Conservation (phyloP, 2,888 invertebrate genomes). For the Drosophila diplacantha region DNA sequence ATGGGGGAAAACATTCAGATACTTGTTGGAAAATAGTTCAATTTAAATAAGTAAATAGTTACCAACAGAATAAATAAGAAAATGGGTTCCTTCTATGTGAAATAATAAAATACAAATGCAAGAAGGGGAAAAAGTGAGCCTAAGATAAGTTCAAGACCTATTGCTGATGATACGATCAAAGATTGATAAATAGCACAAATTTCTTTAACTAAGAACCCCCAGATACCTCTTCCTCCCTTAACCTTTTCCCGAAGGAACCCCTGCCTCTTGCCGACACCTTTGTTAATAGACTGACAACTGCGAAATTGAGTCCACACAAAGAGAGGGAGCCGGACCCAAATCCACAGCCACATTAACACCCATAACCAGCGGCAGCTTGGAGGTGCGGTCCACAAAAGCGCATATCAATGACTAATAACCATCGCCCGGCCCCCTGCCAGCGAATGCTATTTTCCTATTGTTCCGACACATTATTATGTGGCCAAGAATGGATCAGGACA, state of each 20-base stretch:
- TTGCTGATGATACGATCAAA: too few relatives aligned
- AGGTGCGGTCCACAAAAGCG: slow-evolving; percentile 62
- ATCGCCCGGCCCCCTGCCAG: slow-evolving; percentile 21
- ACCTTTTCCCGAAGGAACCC: slow-evolving; percentile 11
- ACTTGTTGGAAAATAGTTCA: not conserved
- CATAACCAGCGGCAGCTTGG: slow-evolving; percentile 9
- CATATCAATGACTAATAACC: slow-evolving; percentile 67
- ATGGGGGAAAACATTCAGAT: not conserved
- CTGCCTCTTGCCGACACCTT: slow-evolving; percentile 21
- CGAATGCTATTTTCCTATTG: slow-evolving; percentile 57
- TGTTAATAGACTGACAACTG: slow-evolving; percentile 32
- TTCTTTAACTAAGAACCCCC: not conserved
- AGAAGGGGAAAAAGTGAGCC: not conserved
- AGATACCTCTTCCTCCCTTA: slow-evolving; percentile 2
- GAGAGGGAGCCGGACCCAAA: slow-evolving; percentile 20
- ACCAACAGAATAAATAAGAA: too few relatives aligned
- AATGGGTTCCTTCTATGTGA: too few relatives aligned
- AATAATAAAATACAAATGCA: not conserved
- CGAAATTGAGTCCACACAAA: slow-evolving; percentile 19
- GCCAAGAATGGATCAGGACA: slow-evolving; percentile 53
- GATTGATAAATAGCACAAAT: not conserved
- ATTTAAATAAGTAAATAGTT: too few relatives aligned
- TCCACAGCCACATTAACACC: not conserved
- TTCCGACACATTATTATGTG: slow-evolving; percentile 18
- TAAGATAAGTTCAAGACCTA: too few relatives aligned